Evolutionary conservation across 1,140 invertebrate genomes (phyloP), one percentile per base, ranked within the genome.

Genomic region (Chrysoperla carnea): DNA sequence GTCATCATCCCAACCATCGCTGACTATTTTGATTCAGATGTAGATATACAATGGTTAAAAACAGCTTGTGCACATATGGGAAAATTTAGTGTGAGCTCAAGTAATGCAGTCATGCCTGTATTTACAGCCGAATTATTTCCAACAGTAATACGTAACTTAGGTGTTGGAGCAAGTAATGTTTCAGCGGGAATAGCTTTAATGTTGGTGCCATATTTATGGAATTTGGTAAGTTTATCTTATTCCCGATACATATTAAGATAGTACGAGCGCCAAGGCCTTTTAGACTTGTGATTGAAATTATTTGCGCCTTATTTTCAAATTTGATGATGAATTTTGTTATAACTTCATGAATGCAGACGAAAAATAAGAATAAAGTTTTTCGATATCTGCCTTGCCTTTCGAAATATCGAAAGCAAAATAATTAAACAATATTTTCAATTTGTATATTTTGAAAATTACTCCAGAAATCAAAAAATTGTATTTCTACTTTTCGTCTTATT

Each of bases 81-180:
- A 27, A 80, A 80, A 59, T 78, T 81, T 50, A 70, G 75, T 4
- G 75, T 80, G 23, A 74, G 74, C 31, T 69, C 73, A 2, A 74
- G 75, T 1, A 81, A 82, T 50, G 78, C 76, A 47, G 73, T 81
- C 43, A 64, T 81, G 61, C 78, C 78, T 0, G 76, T 81, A 8
- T 82, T 74, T 50, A 81, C 78, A 2, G 78, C 78, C 2, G 78
- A 82, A 57, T 56, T 81, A 5, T 82, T 79, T 61, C 78, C 78
- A 2, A 82, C 78, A 2, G 64, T 76, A 36, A 74, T 82, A 48
- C 67, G 78, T 41, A 82, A 82, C 53, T 63, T 81, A 35, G 78
- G 78, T 8, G 77, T 81, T 7, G 78, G 78, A 2, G 73, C 73
- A 2, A 78, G 74, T 51, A 80, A 81, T 54, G 64, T 79, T 33